A percentile compares a stretch with the other conserved stretches of the same genome.
phyloP scores from a whole-genome alignment of 2,888 invertebrate genomes.

The Callyntrura guangdongensis region DNA sequence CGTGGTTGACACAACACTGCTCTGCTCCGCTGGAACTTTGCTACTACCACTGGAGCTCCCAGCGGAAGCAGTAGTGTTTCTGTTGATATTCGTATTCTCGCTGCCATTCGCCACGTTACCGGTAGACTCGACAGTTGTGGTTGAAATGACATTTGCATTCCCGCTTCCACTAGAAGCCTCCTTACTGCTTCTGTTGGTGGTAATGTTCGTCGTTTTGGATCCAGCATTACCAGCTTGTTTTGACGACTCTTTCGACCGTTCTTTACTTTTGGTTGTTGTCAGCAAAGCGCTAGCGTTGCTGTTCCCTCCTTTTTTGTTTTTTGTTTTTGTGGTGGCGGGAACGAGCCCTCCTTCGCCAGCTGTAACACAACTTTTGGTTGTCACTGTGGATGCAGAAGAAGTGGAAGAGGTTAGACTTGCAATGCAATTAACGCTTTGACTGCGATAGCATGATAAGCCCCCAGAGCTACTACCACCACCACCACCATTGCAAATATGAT shows the following conservation, averaged over 20 bases:
- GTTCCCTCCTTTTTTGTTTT: slow-evolving; percentile 35
- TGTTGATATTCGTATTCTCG: neutral
- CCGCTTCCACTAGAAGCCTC: slow-evolving; percentile 55
- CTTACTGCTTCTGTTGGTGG: neutral
- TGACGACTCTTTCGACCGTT: neutral
- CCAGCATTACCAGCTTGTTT: neutral
- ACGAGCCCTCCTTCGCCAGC: slow-evolving; percentile 34
- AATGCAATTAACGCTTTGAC: slow-evolving; percentile 77
- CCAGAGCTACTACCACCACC: slow-evolving; percentile 53
- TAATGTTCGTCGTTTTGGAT: neutral
- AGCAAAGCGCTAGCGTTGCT: neutral
- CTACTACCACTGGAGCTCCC: slow-evolving; percentile 12
- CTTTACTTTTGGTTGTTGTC: slow-evolving; percentile 13
- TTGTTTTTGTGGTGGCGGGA: slow-evolving; percentile 14
- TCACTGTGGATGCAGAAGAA: slow-evolving; percentile 72
- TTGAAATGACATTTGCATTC: slow-evolving; percentile 62
- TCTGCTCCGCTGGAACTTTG: slow-evolving; percentile 58
- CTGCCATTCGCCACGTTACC: neutral
- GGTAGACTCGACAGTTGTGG: slow-evolving; percentile 47
- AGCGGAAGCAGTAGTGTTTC: neutral
- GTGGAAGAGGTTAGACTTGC: slow-evolving; percentile 77
- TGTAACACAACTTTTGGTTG: slow-evolving; percentile 69
- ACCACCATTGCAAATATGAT: neutral
- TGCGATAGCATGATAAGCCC: slow-evolving; percentile 58
- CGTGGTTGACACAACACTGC: slow-evolving; percentile 63